Percentiles rank a stretch among this genome's conserved stretches.
Conservation (phyloP, 2,113 vertebrate species). For the Oreochromis aureus region DNA sequence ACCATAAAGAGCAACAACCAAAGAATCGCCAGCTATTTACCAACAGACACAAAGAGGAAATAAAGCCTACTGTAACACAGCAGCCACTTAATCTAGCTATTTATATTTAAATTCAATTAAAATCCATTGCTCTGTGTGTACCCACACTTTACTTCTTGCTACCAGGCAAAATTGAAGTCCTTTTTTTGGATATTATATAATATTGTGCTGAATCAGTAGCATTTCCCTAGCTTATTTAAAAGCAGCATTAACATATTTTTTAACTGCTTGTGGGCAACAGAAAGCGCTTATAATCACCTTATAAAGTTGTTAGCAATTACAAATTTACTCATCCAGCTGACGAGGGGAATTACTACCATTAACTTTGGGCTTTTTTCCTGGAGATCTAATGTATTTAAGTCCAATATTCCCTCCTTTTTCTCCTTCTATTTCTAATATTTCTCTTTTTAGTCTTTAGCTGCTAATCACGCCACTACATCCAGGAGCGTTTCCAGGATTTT, state of each 20-base stretch:
- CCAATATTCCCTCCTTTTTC: background rate
- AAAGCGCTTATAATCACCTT: background rate
- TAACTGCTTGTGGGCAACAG: background rate
- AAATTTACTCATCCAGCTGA: background rate
- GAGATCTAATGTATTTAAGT: background rate
- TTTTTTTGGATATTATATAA: background rate
- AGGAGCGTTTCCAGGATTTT: background rate
- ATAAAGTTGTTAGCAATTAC: background rate
- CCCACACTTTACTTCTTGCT: background rate
- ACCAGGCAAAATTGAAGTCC: background rate
- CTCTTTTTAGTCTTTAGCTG: background rate
- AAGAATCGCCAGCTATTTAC: slow-evolving; percentile 3
- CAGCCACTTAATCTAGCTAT: background rate
- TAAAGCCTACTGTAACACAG: background rate
- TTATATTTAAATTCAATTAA: background rate
- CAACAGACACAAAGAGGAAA: background rate
- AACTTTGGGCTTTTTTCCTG: background rate
- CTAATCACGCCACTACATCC: background rate
- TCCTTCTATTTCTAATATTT: background rate
- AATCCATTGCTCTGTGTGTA: background rate
- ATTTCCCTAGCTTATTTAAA: background rate
- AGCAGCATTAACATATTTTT: background rate
- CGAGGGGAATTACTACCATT: background rate
- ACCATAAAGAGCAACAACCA: slow-evolving; percentile 4
- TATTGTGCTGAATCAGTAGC: background rate